Percentiles rank a stretch among this genome's conserved stretches.
phyloP scores from a whole-genome alignment of 1,140 invertebrate genomes.

The Thaumetopoea pityocampa region DNA sequence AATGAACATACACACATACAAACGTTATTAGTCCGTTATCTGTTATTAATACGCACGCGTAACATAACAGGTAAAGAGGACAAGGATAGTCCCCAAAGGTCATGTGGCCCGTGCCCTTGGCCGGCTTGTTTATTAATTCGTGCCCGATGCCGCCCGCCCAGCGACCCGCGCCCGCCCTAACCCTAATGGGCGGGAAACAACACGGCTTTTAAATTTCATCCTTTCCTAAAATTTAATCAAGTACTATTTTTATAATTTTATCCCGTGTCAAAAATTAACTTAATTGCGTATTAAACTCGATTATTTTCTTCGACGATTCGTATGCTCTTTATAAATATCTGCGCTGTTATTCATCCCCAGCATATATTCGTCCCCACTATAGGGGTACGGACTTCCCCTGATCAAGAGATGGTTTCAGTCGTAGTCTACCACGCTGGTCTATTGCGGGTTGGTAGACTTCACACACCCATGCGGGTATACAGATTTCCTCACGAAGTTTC shows the following conservation, averaged over 20 bases:
- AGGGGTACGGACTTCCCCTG: no score
- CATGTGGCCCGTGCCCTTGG: slow-evolving; percentile 49
- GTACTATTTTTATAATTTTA: slow-evolving; percentile 43
- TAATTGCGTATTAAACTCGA: slow-evolving; percentile 18
- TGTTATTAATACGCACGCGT: no score
- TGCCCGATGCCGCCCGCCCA: slow-evolving; percentile 46
- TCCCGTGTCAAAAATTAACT: slow-evolving; percentile 26
- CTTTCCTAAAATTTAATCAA: slow-evolving; percentile 44
- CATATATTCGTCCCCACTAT: no score
- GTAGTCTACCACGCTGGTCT: not conserved
- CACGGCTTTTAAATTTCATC: slow-evolving; percentile 57
- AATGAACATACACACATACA: no score
- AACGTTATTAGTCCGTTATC: no score
- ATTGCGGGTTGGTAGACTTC: no score
- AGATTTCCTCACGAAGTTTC: no score
- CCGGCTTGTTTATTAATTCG: slow-evolving; percentile 67
- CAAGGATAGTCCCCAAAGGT: slow-evolving; percentile 44
- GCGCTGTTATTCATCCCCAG: slow-evolving; percentile 1
- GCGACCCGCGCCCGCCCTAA: slow-evolving; percentile 41
- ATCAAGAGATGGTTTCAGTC: no score
- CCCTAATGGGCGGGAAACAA: slow-evolving; percentile 60
- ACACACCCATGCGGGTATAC: no score
- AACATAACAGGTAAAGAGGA: slow-evolving; percentile 40
- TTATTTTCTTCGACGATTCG: not conserved
- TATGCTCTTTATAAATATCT: slow-evolving; percentile 1